Evolutionary conservation across 1,140 invertebrate genomes (phyloP), one percentile per base, ranked within the genome.

Genomic region (Hyphantria cunea): DNA sequence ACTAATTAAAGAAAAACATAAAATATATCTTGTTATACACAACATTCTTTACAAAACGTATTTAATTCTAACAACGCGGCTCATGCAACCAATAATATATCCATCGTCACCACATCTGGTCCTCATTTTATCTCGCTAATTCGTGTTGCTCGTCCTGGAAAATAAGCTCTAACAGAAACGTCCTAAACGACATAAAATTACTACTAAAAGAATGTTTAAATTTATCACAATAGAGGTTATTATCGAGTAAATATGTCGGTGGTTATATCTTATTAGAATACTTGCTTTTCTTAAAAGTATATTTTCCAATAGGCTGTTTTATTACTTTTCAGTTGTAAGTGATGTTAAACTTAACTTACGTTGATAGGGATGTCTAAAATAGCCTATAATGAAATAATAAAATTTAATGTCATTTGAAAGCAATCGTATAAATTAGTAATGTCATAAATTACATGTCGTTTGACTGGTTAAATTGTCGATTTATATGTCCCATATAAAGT

Each of bases 61-160:
- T 73, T 77, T 74, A 78, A 67, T 74, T 67, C 55, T 37, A 34
- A 61, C 42, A 62, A 37, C 49, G 45, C 68, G 42, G 48, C 66
- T 69, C 64, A 64, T 17, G 44, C 44, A 14, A 25, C 62, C 64
- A 65, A 55, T 59, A 71, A 73, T 82, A 82, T 82, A 80, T 82
- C 75, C 61, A 60, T 79, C 76, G 64, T 66, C 77, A 58, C 39
- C 60, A 69, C 80, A 83, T 83, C 72, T 78, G 82, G 64, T 76
- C 50, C 66, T 83, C 68, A 82, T 82, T 78, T 82, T 77, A 76
- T 76, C 68, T 70, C 70, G 64, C 63, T 83, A 85, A 83, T 85
- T 79, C 76, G 77, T 74, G 56, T 63, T 51, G 51, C 54, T 32
- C 61, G 60, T 63, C 74, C 64, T 77, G 32, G 55, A 72, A 0